These are phyloP conservation scores for Ctenomys sociabilis DNA, from an alignment of 2,113 vertebrate genomes.

Conservation along the genomic window DNA sequence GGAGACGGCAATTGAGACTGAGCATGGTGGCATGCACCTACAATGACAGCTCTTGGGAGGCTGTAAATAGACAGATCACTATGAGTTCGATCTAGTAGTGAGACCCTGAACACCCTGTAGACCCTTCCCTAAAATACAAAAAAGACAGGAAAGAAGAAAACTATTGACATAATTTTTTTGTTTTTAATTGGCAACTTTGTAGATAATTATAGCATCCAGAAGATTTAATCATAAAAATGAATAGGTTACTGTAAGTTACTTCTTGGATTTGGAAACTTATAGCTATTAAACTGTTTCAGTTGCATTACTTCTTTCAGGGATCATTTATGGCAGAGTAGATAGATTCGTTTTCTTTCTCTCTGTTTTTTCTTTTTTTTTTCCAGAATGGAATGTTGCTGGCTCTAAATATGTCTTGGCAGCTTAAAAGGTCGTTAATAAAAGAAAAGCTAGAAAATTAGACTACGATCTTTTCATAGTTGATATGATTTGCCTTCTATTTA, in stretches of 20 bases:
- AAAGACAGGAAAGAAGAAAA: neutral
- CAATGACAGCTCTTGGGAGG: too few relatives aligned
- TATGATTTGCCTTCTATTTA: neutral
- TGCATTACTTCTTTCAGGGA: neutral
- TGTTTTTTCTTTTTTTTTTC: neutral
- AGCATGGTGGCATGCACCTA: too few relatives aligned
- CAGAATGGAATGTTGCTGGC: neutral
- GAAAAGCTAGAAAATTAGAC: neutral
- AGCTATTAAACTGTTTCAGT: neutral
- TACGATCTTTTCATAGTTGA: neutral
- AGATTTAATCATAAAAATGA: neutral
- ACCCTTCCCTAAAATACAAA: too few relatives aligned
- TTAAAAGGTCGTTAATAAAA: neutral
- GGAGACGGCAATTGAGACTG: too few relatives aligned
- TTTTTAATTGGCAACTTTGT: neutral
- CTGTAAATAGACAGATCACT: too few relatives aligned
- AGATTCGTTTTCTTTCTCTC: too few relatives aligned
- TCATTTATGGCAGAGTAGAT: neutral
- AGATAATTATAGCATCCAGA: neutral
- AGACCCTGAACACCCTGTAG: too few relatives aligned
- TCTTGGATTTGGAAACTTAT: neutral
- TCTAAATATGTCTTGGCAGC: neutral
- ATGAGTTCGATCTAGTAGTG: too few relatives aligned
- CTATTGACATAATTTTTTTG: neutral
- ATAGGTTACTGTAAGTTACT: neutral